Evolutionary conservation across 2,113 vertebrate genomes (phyloP).

Genomic region (Malurus elegans): DNA sequence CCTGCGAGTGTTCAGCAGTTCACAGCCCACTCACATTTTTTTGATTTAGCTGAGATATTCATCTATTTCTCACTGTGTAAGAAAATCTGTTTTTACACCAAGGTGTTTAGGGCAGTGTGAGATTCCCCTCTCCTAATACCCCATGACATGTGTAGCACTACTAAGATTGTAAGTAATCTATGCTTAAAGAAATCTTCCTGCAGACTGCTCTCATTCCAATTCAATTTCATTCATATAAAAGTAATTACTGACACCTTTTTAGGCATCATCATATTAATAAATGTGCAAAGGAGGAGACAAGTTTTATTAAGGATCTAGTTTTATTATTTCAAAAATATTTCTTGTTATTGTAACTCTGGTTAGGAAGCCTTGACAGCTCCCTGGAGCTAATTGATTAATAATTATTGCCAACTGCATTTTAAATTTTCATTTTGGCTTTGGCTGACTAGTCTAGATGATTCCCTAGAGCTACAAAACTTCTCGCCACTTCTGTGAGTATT

Average conservation of each 20-base stretch:
- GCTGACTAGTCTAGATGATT: not conserved
- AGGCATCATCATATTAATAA: slow-evolving; percentile 1
- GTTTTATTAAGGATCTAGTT: slow-evolving; percentile 37
- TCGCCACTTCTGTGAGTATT: not conserved
- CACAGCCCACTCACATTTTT: not conserved
- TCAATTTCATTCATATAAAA: slow-evolving; percentile 17
- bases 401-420: slow-evolving; percentile 39
- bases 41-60: not conserved
- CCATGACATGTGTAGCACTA: not conserved
- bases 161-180: not conserved
- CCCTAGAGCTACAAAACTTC: not conserved
- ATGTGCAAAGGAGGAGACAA: not conserved
- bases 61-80: not conserved
- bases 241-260: slow-evolving; percentile 11
- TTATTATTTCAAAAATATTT: slow-evolving; percentile 47
- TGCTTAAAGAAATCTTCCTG: not conserved
- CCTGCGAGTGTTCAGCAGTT: not conserved
- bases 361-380: slow-evolving; percentile 31
- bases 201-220: slow-evolving; percentile 5
- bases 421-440: slow-evolving; percentile 51
- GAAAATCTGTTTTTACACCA: not conserved
- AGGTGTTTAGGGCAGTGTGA: not conserved
- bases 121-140: not conserved
- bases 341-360: slow-evolving; percentile 42
- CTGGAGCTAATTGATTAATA: slow-evolving; percentile 61